Evolutionary conservation across 2,888 invertebrate genomes (phyloP).

Genomic region (Pegoplata infirma): DNA sequence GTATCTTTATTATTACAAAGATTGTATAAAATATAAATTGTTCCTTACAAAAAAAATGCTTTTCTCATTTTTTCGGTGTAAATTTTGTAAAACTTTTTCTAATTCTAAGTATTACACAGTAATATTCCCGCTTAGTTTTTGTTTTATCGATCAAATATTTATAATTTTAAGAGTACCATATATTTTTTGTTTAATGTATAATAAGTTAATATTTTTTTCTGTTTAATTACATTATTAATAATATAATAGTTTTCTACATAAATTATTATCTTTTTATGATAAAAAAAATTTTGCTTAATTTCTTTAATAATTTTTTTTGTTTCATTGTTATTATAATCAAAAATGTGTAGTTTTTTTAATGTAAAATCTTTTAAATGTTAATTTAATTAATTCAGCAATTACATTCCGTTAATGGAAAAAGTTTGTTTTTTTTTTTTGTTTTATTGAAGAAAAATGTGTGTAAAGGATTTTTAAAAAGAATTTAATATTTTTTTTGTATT

Average conservation of each 20-base stretch:
- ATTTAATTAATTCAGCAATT: constrained; percentile 74
- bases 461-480: constrained; percentile 32
- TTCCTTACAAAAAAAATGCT: too few species aligned
- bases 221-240: too few species aligned
- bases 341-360: constrained; percentile 39
- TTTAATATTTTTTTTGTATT: constrained; percentile 24
- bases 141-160: background rate
- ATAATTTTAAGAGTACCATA: background rate
- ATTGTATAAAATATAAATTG: too few species aligned
- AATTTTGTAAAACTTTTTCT: background rate
- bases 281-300: constrained; percentile 46
- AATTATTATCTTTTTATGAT: constrained; percentile 27
- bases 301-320: background rate
- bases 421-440: constrained; percentile 29
- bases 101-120: too few species aligned
- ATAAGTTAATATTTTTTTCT: constrained; percentile 1
- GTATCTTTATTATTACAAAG: too few species aligned
- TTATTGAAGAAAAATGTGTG: constrained; percentile 50
- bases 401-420: constrained; percentile 73
- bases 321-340: constrained; percentile 22
- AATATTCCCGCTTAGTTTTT: too few species aligned
- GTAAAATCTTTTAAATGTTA: constrained; percentile 49
- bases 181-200: background rate
- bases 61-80: too few species aligned
- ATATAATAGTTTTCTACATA: constrained; percentile 36